Evolutionary conservation across 2,888 invertebrate species (phyloP), one percentile per base, ranked within the genome.

Genomic region (Cantharis rustica): DNA sequence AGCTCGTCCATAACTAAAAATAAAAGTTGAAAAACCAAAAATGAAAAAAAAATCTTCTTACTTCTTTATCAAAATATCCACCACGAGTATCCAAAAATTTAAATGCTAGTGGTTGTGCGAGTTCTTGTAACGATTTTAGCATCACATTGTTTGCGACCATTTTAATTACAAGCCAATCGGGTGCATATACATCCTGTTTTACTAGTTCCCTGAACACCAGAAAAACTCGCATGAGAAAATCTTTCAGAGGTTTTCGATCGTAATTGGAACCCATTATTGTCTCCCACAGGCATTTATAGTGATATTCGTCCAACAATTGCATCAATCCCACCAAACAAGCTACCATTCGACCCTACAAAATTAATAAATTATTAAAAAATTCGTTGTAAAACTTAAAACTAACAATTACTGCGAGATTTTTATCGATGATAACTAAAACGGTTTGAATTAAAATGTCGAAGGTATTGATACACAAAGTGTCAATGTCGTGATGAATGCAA

Each of bases 101-200:
- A 83, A 95, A 95, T 1, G 95, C 93, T 71, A 98, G 89, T 0
- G 97, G 96, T 82, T 96, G 95, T 0, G 97, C 95, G 77, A 98
- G 91, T 85, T 98, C 96, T 87, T 96, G 95, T 16, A 97, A 89
- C 0, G 97, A 94, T 66, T 94, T 94, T 16, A 98, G 89, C 76
- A 98, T 92, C 0, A 96, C 94, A 87, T 94, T 94, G 86, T 97
- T 98, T 71, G 95, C 94, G 75, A 96, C 94, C 89, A 98, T 94
- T 85, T 95, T 93, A 87, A 98, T 94, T 11, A 96, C 93, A 81
- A 96, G 91, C 98, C 98, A 98, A 86, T 98, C 97, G 0, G 92
- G 90, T 1, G 97, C 95, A 83, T 96, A 98, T 0, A 94, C 93
- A 82, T 95, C 94, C 82, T 93, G 93, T 79, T 93, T 93, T 20